phyloP scores from a whole-genome alignment of 2,888 invertebrate species.

The Eustalomyia histrio region DNA sequence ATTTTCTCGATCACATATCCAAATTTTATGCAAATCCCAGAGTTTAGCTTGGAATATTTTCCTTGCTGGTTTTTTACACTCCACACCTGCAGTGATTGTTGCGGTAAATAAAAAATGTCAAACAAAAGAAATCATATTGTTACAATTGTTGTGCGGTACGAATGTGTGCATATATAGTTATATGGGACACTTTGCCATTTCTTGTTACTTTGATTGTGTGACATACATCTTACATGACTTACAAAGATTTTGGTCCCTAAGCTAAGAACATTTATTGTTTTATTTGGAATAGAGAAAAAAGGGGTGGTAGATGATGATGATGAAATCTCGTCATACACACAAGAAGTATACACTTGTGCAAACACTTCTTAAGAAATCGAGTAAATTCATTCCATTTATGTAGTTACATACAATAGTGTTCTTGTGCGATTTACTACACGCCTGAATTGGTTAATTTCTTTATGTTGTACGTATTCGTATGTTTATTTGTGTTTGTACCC shows the following conservation, averaged over 20 bases:
- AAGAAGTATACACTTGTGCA: neutral
- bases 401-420: slow-evolving; percentile 18
- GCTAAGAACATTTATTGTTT: slow-evolving; percentile 42
- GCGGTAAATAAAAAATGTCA: slow-evolving; percentile 52
- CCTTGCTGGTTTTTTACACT: slow-evolving; percentile 16
- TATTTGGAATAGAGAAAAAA: slow-evolving; percentile 14
- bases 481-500: slow-evolving; percentile 11
- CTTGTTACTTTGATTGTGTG: slow-evolving; percentile 52
- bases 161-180: slow-evolving; percentile 7
- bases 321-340: neutral
- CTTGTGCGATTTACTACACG: slow-evolving; percentile 51
- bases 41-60: too few species aligned
- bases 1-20: too few species aligned
- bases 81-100: slow-evolving; percentile 32
- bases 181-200: slow-evolving; percentile 21
- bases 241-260: slow-evolving; percentile 27
- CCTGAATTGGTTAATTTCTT: slow-evolving; percentile 60
- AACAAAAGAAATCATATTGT: slow-evolving; percentile 35
- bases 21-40: too few species aligned
- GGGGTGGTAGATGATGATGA: neutral
- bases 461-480: slow-evolving; percentile 37
- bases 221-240: slow-evolving; percentile 19
- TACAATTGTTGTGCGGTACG: slow-evolving; percentile 40
- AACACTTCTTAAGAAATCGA: slow-evolving; percentile 53
- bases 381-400: slow-evolving; percentile 29